phyloP scores from a whole-genome alignment of 2,797 vertebrate genomes.

The Hoplostethus atlanticus region DNA sequence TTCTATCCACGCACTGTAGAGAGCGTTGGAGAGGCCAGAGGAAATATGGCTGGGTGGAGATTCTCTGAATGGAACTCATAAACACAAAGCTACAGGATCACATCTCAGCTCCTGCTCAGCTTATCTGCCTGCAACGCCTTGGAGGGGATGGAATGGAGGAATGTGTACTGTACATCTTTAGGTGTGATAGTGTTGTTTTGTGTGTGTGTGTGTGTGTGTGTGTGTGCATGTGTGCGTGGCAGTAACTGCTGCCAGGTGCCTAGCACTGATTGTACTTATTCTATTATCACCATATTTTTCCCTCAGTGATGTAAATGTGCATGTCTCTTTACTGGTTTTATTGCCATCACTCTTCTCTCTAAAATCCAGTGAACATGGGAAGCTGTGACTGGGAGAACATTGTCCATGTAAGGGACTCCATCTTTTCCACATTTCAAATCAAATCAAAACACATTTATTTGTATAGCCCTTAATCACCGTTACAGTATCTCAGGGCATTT shows the following conservation, averaged over 20 bases:
- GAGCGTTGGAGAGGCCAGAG: conserved; percentile 32
- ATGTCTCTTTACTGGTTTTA: neutral
- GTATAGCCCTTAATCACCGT: no score
- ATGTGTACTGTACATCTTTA: conserved; percentile 39
- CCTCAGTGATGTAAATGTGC: conserved; percentile 28
- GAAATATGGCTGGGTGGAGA: conserved; percentile 37
- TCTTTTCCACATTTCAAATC: no score
- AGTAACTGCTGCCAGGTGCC: conserved; percentile 12
- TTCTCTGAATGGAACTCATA: conserved; percentile 40
- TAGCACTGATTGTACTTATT: conserved; percentile 15
- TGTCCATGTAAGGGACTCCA: no score
- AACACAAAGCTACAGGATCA: conserved; percentile 28
- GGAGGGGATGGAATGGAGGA: conserved; percentile 8
- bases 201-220: conserved; percentile 15
- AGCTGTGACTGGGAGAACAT: no score
- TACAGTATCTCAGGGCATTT: no score
- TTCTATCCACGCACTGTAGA: conserved; percentile 25
- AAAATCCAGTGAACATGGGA: no score
- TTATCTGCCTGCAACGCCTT: conserved; percentile 44
- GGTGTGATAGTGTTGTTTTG: conserved; percentile 20
- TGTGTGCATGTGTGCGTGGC: conserved; percentile 16
- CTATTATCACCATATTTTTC: conserved; percentile 18
- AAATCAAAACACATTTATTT: no score
- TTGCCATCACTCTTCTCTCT: neutral
- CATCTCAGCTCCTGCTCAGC: conserved; percentile 35